Conservation (phyloP, 2,113 vertebrate genomes). For the Gasterosteus aculeatus region DNA sequence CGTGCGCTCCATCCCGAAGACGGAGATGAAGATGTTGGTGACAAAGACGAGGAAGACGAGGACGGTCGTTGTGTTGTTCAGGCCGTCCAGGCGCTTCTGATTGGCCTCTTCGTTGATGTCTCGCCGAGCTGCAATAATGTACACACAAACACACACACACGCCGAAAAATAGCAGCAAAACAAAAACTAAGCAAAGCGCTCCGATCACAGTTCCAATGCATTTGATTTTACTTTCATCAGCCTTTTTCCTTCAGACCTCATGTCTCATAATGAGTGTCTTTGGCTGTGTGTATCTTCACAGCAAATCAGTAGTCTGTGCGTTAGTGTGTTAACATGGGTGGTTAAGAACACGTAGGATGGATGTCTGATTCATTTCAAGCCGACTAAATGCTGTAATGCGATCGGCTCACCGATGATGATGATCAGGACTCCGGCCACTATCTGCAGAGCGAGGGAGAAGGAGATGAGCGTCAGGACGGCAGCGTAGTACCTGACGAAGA, state of each 20-base stretch:
- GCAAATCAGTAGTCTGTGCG: constrained; percentile 14
- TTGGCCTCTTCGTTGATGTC: constrained; percentile 87
- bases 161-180: constrained; percentile 39
- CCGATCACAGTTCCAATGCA: not conserved
- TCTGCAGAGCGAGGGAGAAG: constrained; percentile 88
- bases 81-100: constrained; percentile 84
- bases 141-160: constrained; percentile 44
- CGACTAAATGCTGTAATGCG: not conserved
- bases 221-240: not conserved
- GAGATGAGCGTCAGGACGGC: constrained; percentile 87
- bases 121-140: constrained; percentile 81
- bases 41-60: constrained; percentile 88
- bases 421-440: constrained; percentile 86
- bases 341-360: constrained; percentile 36
- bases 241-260: not conserved
- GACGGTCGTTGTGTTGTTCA: constrained; percentile 85
- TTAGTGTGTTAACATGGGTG: constrained; percentile 64
- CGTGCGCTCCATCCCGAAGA: constrained; percentile 89
- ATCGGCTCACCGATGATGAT: constrained; percentile 86
- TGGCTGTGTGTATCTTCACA: not conserved
- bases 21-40: constrained; percentile 91
- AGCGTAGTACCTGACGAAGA: constrained; percentile 78
- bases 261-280: not conserved
- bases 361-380: not conserved
- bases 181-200: not conserved